A percentile compares a stretch with the other conserved stretches of the same genome.
Evolutionary conservation across 2,888 invertebrate genomes (phyloP).

Genomic region (Tinea trinotella): DNA sequence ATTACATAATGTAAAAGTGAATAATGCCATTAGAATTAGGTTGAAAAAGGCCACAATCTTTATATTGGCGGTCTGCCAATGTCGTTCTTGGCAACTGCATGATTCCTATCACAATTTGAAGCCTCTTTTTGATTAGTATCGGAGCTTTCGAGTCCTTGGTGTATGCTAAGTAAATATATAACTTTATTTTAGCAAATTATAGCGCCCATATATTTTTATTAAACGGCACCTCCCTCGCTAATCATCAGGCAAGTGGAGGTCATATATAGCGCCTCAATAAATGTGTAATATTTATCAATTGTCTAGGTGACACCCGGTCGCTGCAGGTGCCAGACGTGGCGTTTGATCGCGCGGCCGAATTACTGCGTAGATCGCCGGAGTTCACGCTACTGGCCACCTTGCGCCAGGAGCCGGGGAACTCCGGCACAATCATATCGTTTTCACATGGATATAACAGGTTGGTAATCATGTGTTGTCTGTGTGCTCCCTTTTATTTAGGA

Average conservation of each 20-base stretch:
- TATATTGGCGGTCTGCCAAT: constrained; percentile 9
- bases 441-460: constrained; percentile 86
- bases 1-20: background rate
- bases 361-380: constrained; percentile 81
- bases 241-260: too few species aligned
- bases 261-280: too few species aligned
- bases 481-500: background rate
- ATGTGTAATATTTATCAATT: constrained; percentile 11
- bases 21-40: constrained; percentile 3
- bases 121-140: constrained; percentile 11
- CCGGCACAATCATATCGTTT: constrained; percentile 87
- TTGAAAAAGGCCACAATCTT: constrained; percentile 3
- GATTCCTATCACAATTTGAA: constrained; percentile 3
- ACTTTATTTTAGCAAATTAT: background rate
- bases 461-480: background rate
- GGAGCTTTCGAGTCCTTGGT: background rate
- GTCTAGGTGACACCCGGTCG: constrained; percentile 80
- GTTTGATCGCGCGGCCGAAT: constrained; percentile 77
- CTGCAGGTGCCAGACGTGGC: constrained; percentile 79
- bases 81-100: background rate
- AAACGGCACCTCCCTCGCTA: background rate
- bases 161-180: background rate
- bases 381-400: constrained; percentile 85
- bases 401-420: constrained; percentile 85
- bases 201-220: background rate